Evolutionary conservation across 2,797 vertebrate species (phyloP).

Genomic region (Phaenicophaeus curvirostris): DNA sequence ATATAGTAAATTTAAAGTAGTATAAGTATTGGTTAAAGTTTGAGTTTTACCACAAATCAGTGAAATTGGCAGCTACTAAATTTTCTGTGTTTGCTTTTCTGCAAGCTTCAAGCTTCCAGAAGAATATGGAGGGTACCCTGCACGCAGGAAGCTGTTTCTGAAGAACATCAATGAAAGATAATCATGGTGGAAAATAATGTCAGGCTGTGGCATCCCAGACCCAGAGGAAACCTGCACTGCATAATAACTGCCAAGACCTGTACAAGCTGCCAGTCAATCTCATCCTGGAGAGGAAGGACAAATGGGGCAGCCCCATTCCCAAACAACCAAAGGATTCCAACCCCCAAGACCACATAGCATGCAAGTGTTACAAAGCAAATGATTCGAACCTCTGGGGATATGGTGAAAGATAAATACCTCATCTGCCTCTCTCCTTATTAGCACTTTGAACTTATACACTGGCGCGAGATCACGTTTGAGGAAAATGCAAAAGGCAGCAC

Average conservation of each 20-base stretch:
- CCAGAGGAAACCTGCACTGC: not conserved
- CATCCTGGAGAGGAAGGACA: not conserved
- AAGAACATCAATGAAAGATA: not conserved
- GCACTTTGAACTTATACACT: not conserved
- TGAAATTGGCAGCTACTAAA: not conserved
- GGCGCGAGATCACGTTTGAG: not conserved
- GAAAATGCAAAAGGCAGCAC: slow-evolving; percentile 19
- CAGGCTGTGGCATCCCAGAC: not conserved
- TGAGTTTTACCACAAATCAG: not conserved
- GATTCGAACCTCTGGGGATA: not conserved
- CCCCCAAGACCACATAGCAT: not conserved
- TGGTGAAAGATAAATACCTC: not conserved
- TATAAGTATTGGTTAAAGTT: not conserved
- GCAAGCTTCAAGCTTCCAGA: not conserved
- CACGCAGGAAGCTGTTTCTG: not conserved
- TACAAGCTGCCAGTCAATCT: not conserved
- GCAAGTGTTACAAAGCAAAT: slow-evolving; percentile 43
- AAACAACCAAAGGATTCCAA: not conserved
- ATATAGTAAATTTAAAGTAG: not conserved
- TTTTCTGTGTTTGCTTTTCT: not conserved
- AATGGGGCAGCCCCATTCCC: slow-evolving; percentile 9
- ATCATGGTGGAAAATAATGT: not conserved
- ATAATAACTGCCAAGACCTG: not conserved
- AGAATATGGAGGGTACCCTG: not conserved
- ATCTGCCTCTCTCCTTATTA: not conserved